phyloP scores from a whole-genome alignment of 2,797 vertebrate species.

The Furcifer pardalis region DNA sequence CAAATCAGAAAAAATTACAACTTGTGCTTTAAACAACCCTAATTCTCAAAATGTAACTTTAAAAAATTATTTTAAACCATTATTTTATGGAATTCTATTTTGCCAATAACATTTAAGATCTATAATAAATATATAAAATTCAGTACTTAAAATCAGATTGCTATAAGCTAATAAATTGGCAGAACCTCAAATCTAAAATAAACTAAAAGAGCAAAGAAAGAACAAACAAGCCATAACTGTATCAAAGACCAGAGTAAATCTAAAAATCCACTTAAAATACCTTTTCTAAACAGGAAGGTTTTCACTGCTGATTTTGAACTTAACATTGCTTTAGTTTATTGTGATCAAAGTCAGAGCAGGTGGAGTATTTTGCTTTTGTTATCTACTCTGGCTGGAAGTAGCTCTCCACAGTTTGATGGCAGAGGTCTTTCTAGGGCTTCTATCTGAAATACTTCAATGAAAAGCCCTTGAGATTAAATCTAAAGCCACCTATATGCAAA shows the following conservation, averaged over 20 bases:
- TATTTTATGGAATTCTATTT: not conserved
- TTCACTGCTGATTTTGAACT: not conserved
- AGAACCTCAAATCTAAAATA: not conserved
- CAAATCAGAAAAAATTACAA: not conserved
- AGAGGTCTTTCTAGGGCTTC: not conserved
- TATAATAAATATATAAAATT: not conserved
- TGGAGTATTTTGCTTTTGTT: too few species aligned
- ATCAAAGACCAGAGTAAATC: not conserved
- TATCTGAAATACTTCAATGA: not conserved
- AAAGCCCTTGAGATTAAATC: not conserved
- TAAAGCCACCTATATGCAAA: not conserved
- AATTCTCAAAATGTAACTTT: not conserved
- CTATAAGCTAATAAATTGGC: not conserved
- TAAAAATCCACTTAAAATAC: not conserved
- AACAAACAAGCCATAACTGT: not conserved
- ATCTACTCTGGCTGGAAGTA: not conserved
- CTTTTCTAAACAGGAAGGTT: not conserved
- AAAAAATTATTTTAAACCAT: not conserved
- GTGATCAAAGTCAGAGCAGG: not conserved
- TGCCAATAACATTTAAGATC: not conserved
- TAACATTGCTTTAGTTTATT: not conserved
- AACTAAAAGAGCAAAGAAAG: not conserved
- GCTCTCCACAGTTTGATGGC: not conserved
- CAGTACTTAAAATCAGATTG: not conserved
- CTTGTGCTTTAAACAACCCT: not conserved